These are phyloP conservation scores for Pachyrhynchus sulphureomaculatus DNA, from an alignment of 1,140 invertebrate species.

Conservation along the genomic window DNA sequence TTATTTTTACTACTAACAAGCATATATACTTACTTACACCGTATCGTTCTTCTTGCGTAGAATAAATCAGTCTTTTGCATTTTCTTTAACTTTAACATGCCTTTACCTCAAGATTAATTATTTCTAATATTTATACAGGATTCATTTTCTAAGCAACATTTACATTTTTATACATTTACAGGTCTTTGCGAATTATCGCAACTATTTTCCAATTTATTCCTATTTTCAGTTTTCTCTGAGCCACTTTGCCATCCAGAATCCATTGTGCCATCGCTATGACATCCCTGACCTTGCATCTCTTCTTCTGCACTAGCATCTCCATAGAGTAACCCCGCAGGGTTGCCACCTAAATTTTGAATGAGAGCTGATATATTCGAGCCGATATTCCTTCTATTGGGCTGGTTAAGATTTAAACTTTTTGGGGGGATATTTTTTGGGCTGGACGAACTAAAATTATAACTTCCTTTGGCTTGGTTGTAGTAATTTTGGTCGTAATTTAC, in stretches of 20 bases:
- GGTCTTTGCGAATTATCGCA: constrained; percentile 23
- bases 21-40: no score
- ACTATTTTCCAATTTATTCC: constrained; percentile 5
- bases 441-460: constrained; percentile 29
- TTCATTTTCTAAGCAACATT: no score
- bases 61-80: no score
- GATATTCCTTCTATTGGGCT: constrained; percentile 39
- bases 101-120: no score
- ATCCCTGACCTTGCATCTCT: constrained; percentile 42
- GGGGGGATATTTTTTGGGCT: constrained; percentile 41
- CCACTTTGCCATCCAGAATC: constrained; percentile 53
- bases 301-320: constrained; percentile 46
- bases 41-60: no score
- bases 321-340: constrained; percentile 48
- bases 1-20: no score
- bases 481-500: constrained; percentile 45
- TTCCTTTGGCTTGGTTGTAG: constrained; percentile 37
- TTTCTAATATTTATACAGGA: no score
- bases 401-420: constrained; percentile 41
- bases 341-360: constrained; percentile 51
- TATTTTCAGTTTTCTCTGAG: constrained; percentile 43
- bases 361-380: constrained; percentile 49
- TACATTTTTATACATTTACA: constrained; percentile 38
- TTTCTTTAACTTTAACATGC: no score
- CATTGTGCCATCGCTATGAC: constrained; percentile 50